phyloP scores from a whole-genome alignment of 2,797 vertebrate genomes.

The Lacerta bilineata region DNA sequence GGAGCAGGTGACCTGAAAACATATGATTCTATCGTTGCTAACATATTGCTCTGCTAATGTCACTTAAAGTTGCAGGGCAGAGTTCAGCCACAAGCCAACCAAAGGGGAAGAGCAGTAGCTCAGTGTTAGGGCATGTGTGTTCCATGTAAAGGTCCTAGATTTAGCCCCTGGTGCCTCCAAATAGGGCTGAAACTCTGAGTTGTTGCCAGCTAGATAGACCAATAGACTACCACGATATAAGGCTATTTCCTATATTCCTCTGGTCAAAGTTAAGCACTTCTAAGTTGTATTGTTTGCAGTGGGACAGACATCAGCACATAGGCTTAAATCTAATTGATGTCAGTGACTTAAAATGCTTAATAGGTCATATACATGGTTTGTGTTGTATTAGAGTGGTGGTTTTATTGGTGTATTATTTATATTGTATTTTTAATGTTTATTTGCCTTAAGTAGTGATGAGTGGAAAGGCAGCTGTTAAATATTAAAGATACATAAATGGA shows the following conservation, averaged over 20 bases:
- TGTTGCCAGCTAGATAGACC: too few species aligned
- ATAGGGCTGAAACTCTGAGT: too few species aligned
- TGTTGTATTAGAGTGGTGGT: background rate
- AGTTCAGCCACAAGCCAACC: background rate
- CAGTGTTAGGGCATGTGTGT: too few species aligned
- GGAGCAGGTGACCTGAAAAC: background rate
- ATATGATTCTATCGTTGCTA: background rate
- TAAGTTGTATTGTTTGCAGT: background rate
- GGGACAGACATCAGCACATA: background rate
- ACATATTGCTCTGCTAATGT: background rate
- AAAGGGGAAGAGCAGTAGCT: too few species aligned
- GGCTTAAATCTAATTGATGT: background rate
- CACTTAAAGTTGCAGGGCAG: background rate
- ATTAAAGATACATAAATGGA: background rate
- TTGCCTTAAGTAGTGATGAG: background rate
- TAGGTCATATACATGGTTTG: background rate
- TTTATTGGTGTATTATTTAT: conserved; percentile 9
- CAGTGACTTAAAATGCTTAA: background rate
- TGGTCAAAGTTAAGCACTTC: background rate
- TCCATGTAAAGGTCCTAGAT: too few species aligned
- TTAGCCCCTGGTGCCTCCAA: too few species aligned
- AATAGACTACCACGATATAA: too few species aligned
- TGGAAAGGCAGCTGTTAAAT: background rate
- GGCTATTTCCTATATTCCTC: too few species aligned
- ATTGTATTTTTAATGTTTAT: conserved; percentile 3